Base-by-base conservation (phyloP, 2,797 vertebrate genomes). In the Balearica regulorum region DNA sequence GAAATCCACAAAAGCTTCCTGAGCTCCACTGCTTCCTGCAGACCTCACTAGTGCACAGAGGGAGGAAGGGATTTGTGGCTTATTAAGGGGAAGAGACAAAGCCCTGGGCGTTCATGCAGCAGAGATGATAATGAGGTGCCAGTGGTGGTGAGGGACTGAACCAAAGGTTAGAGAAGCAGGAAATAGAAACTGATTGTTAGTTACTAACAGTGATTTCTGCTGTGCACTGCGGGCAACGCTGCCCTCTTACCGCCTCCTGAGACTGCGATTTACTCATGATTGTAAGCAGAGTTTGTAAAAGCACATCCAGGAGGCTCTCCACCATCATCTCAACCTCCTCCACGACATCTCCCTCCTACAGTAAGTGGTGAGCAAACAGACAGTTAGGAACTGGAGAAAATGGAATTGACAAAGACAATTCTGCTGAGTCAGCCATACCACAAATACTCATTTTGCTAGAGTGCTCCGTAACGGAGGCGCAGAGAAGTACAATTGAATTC, bases 291-390 rank as follows among this genome's bases (percentile, higher is more conserved):
- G 99, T 99, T 98, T 99, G 99, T 89, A 99, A 99, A 95, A 99
- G 98, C 94, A 99, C 99, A n/a, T 99, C 99, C 97, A 99, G 98
- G 93, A 99, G 99, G 97, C 99, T 99, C 97, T 99, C 99, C 98
- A 99, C 99, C 99, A 99, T 99, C 99, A 99, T 99, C 98, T 99
- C 99, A 97, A 99, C 99, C 97, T 99, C 99, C 97, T 99, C 99
- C 97, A 99, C 98, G 96, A 99, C 99, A 92, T 99, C 99, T 77
- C 98, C 98, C 97, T 99, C 99, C 99, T 99, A 97, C 64, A 96
- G 96, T 41, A 91, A 96, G 97, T 65, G 94, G 89, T 53, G 57
- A 97, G 90, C 96, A 96, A 97, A 93, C 31, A 96, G n/a, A 96
- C 31, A 57, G 37, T 98, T 96, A 98, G 88, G 72, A 80, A 43